Evolutionary conservation across 2,113 vertebrate genomes (phyloP).

Genomic region (Corydoras maculifer): DNA sequence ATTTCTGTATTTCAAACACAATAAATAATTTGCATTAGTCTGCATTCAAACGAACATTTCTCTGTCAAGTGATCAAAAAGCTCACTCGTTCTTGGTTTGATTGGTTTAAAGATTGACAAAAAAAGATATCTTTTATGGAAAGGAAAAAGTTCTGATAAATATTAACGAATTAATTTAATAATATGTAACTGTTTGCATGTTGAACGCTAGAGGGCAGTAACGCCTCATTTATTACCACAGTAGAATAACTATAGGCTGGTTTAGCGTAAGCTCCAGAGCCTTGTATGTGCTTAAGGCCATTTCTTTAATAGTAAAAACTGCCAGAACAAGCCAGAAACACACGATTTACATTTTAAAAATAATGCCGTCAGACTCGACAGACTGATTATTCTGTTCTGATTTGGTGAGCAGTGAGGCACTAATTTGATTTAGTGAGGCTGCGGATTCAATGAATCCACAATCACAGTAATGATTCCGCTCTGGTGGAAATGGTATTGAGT

Average conservation of each 20-base stretch:
- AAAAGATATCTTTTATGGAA: too few species aligned
- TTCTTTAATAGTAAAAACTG: conserved; percentile 11
- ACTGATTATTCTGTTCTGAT: neutral
- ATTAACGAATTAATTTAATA: neutral
- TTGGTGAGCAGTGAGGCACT: conserved; percentile 4
- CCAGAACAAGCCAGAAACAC: neutral
- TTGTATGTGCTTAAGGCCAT: neutral
- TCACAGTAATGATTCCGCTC: conserved; percentile 22
- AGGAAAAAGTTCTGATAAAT: neutral
- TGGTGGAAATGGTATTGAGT: conserved; percentile 30
- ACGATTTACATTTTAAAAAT: neutral
- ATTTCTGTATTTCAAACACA: too few species aligned
- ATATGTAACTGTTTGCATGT: neutral
- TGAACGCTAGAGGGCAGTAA: conserved; percentile 24
- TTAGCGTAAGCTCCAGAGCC: too few species aligned
- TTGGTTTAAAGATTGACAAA: too few species aligned
- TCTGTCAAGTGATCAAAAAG: too few species aligned
- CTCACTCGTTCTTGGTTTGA: too few species aligned
- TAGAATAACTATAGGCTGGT: too few species aligned
- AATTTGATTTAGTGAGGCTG: conserved; percentile 27
- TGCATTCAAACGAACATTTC: too few species aligned
- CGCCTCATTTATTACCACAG: neutral
- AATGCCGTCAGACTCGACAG: neutral
- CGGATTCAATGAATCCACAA: conserved; percentile 25
- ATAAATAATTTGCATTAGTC: too few species aligned